Percentiles rank a stretch among this genome's conserved stretches.
phyloP scores from a whole-genome alignment of 2,888 invertebrate species.

The Drosophila neonasuta region DNA sequence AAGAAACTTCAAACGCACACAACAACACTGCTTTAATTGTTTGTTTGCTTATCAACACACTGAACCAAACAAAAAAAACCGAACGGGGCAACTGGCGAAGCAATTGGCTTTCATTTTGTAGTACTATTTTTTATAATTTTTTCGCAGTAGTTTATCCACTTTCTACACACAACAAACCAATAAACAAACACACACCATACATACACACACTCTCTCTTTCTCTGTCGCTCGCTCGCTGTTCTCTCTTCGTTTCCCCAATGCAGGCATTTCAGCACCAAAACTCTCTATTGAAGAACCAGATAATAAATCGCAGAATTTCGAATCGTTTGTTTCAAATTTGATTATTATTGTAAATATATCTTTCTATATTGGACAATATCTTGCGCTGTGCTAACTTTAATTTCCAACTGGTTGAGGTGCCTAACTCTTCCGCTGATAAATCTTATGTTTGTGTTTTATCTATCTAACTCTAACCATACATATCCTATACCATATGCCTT shows the following conservation, averaged over 20 bases:
- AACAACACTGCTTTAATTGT: constrained; percentile 58
- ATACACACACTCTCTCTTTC: constrained; percentile 1
- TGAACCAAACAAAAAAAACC: constrained; percentile 9
- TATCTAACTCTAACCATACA: constrained; percentile 46
- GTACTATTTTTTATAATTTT: constrained; percentile 30
- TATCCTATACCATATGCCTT: constrained; percentile 9
- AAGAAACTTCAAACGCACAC: neutral
- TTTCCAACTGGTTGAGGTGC: constrained; percentile 43
- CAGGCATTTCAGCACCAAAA: constrained; percentile 41
- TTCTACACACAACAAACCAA: constrained; percentile 29
- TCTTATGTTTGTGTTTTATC: constrained; percentile 41
- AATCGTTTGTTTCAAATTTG: constrained; percentile 14
- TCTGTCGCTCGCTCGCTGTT: constrained; percentile 13
- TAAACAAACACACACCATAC: constrained; percentile 5
- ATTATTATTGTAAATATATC: constrained; percentile 43
- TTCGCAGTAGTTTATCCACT: constrained; percentile 49
- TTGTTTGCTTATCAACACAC: constrained; percentile 51
- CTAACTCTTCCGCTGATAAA: constrained; percentile 25
- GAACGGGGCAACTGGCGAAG: constrained; percentile 5
- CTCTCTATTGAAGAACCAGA: constrained; percentile 12
- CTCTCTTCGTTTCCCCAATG: constrained; percentile 24
- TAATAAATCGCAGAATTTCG: constrained; percentile 12
- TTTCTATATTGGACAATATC: constrained; percentile 17
- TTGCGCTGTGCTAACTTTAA: constrained; percentile 45
- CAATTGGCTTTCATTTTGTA: constrained; percentile 48